Conservation (phyloP, 2,113 vertebrate species). For the Eurypyga helias region DNA sequence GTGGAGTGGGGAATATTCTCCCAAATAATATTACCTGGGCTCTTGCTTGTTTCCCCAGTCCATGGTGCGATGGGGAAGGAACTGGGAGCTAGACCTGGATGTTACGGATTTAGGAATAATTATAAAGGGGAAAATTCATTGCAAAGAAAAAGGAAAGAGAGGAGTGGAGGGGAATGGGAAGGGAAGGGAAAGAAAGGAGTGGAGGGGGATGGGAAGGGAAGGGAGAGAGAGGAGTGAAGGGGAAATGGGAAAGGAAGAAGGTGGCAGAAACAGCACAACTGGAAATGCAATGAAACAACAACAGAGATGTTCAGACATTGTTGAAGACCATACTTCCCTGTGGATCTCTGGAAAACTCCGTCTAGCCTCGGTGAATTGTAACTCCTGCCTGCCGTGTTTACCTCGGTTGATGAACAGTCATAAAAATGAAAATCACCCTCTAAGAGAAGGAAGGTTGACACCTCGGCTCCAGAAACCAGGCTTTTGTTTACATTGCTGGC, state of each 20-base stretch:
- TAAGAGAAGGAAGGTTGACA: background rate
- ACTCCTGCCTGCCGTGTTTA: background rate
- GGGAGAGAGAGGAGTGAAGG: background rate
- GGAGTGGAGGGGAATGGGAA: background rate
- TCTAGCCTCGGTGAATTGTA: background rate
- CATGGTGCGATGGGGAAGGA: background rate
- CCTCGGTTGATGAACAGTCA: background rate
- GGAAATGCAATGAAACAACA: background rate
- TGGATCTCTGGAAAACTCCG: background rate
- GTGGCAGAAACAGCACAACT: accelerated
- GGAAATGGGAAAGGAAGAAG: background rate
- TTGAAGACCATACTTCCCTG: background rate
- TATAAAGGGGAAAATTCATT: background rate
- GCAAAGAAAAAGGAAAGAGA: background rate
- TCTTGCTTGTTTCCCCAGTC: background rate
- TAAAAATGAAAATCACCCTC: background rate
- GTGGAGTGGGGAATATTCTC: background rate
- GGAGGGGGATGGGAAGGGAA: background rate
- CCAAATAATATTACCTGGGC: background rate
- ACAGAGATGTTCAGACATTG: accelerated
- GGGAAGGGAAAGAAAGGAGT: background rate
- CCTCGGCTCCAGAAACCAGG: background rate
- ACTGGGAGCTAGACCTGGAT: background rate
- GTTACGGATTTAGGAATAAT: background rate
- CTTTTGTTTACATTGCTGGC: background rate